Evolutionary conservation across 2,113 vertebrate genomes (phyloP).

Genomic region (Paraplagusia blochii): DNA sequence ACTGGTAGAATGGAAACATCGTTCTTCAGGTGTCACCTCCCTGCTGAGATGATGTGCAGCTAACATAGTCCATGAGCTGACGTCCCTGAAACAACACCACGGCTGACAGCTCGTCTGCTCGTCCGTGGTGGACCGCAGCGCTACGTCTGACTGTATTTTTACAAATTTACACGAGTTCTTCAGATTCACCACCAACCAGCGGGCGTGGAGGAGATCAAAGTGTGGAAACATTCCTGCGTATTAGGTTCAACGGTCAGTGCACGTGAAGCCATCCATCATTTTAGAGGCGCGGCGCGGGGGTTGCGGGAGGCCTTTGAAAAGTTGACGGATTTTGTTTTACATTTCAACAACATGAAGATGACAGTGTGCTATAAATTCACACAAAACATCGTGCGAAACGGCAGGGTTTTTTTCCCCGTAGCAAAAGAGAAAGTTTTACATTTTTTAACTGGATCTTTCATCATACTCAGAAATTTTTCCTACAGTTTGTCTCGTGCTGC

Average conservation of each 20-base stretch:
- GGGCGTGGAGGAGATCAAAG: slow-evolving; percentile 46
- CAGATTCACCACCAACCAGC: slow-evolving; percentile 29
- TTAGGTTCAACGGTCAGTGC: slow-evolving; percentile 54
- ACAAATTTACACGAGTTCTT: slow-evolving; percentile 51
- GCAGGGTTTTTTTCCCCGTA: no score
- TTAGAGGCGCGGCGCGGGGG: slow-evolving; percentile 12
- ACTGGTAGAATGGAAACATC: slow-evolving; percentile 11
- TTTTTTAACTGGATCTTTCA: no score
- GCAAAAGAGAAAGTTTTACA: no score
- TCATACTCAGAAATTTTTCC: no score
- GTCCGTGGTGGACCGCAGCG: slow-evolving; percentile 26
- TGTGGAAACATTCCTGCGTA: slow-evolving; percentile 45
- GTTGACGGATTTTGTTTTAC: no score
- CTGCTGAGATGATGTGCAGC: slow-evolving; percentile 16
- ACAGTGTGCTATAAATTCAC: no score
- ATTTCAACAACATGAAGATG: no score
- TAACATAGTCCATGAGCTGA: slow-evolving; percentile 30
- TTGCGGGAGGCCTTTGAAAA: no score
- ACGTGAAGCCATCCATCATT: slow-evolving; percentile 45
- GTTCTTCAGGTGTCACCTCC: slow-evolving; percentile 23
- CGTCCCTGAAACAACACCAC: slow-evolving; percentile 53
- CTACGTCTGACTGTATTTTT: slow-evolving; percentile 37
- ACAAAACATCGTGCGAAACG: no score
- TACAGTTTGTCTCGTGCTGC: slow-evolving; percentile 31
- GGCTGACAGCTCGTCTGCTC: slow-evolving; percentile 19